phyloP scores from a whole-genome alignment of 2,888 invertebrate genomes.

The Gortyna flavago region DNA sequence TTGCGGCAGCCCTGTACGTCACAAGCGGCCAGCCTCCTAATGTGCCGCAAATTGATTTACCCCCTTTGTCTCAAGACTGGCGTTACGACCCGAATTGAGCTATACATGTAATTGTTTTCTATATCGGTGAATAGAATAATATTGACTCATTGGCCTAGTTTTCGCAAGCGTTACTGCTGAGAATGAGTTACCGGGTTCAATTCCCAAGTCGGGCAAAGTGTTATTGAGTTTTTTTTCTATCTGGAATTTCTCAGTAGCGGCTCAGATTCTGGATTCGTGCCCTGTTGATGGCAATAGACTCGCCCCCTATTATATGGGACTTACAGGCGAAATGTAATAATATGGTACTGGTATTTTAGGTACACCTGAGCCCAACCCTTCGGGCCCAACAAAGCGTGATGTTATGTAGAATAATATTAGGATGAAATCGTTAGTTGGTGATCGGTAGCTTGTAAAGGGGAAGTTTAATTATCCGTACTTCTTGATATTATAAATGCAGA shows the following conservation, averaged over 20 bases:
- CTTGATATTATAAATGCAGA: neutral
- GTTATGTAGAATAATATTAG: neutral
- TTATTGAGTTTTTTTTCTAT: neutral
- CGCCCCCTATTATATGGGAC: neutral
- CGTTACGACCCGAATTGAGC: slow-evolving; percentile 44
- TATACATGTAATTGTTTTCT: slow-evolving; percentile 51
- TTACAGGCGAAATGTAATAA: neutral
- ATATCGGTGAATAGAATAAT: neutral
- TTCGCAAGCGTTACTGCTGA: neutral
- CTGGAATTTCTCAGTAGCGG: neutral
- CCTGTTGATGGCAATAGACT: neutral
- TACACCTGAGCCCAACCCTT: neutral
- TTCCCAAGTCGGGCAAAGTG: neutral
- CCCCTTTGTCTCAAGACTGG: slow-evolving; percentile 62
- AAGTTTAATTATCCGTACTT: neutral
- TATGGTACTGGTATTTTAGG: too few species aligned
- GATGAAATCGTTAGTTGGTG: neutral
- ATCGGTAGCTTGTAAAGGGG: neutral
- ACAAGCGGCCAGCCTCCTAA: slow-evolving; percentile 45
- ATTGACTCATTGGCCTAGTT: neutral
- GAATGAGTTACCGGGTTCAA: neutral
- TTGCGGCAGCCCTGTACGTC: slow-evolving; percentile 47
- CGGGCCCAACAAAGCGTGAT: neutral
- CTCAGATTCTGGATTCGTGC: too few species aligned
- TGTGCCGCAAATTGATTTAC: slow-evolving; percentile 73